These are phyloP conservation scores for Drosophila niveifrons DNA, from an alignment of 2,888 invertebrate species.

Conservation along the genomic window DNA sequence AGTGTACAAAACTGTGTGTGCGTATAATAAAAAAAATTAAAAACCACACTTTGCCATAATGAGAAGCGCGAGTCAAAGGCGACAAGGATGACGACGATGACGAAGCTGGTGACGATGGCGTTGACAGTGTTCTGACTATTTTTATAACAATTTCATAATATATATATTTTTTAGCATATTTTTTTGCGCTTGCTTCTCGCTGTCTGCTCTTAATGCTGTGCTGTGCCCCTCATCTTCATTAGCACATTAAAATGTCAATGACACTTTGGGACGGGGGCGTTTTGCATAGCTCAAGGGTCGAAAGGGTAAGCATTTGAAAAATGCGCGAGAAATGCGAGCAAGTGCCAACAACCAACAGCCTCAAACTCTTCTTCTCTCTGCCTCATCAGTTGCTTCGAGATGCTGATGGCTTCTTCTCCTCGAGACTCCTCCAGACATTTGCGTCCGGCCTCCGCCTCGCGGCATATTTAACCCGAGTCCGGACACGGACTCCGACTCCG, in stretches of 20 bases:
- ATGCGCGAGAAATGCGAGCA: conserved; percentile 67
- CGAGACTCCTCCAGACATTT: conserved; percentile 41
- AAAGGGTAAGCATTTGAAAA: conserved; percentile 77
- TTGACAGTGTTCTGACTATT: conserved; percentile 59
- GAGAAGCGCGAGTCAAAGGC: conserved; percentile 54
- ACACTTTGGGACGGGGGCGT: conserved; percentile 61
- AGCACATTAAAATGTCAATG: conserved; percentile 82
- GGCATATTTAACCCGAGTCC: conserved; percentile 52
- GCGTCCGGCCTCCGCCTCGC: conserved; percentile 40
- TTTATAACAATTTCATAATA: conserved; percentile 74
- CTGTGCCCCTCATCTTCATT: conserved; percentile 77
- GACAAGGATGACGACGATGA: conserved; percentile 3
- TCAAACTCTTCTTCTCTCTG: not conserved
- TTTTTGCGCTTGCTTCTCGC: conserved; percentile 20
- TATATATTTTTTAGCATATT: conserved; percentile 65
- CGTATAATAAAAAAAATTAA: conserved; percentile 60
- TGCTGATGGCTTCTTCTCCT: conserved; percentile 32
- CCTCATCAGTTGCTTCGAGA: conserved; percentile 23
- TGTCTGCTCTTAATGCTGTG: conserved; percentile 1
- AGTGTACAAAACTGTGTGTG: conserved; percentile 32
- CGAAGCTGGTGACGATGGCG: conserved; percentile 7
- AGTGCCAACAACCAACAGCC: conserved; percentile 35
- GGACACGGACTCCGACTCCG: conserved; percentile 5
- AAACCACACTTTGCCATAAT: conserved; percentile 54
- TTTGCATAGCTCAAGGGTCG: conserved; percentile 36